Evolutionary conservation across 2,888 invertebrate species (phyloP).

Genomic region (Drosophila limbata): DNA sequence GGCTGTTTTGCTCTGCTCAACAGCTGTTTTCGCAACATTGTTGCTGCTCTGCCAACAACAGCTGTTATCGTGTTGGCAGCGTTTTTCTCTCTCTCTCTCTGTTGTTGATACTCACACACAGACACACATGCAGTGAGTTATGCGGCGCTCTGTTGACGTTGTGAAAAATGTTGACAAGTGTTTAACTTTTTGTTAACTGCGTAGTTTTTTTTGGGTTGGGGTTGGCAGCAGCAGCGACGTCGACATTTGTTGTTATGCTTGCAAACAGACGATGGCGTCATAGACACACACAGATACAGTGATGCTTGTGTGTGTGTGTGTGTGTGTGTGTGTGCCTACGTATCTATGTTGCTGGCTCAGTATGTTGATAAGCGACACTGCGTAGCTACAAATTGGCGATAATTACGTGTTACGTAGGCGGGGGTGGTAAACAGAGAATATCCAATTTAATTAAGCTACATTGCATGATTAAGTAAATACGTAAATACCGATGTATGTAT

Average conservation of each 20-base stretch:
- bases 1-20: conserved; percentile 47
- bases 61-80: conserved; percentile 62
- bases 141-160: conserved; percentile 69
- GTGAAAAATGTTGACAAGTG: conserved; percentile 76
- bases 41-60: conserved; percentile 60
- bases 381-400: conserved; percentile 41
- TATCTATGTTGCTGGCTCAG: conserved; percentile 13
- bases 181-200: conserved; percentile 72
- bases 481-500: neutral
- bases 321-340: conserved; percentile 1
- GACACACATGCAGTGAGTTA: conserved; percentile 34
- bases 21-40: conserved; percentile 83
- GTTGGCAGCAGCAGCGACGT: conserved; percentile 51
- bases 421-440: neutral
- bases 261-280: conserved; percentile 69
- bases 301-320: neutral
- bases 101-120: conserved; percentile 50
- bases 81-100: conserved; percentile 32
- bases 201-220: conserved; percentile 71
- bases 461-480: neutral
- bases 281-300: conserved; percentile 37
- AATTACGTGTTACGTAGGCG: conserved; percentile 17
- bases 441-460: conserved; percentile 15
- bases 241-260: conserved; percentile 61
- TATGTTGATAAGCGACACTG: conserved; percentile 40